Evolutionary conservation across 2,113 vertebrate genomes (phyloP).

Genomic region (Centropus bengalensis): DNA sequence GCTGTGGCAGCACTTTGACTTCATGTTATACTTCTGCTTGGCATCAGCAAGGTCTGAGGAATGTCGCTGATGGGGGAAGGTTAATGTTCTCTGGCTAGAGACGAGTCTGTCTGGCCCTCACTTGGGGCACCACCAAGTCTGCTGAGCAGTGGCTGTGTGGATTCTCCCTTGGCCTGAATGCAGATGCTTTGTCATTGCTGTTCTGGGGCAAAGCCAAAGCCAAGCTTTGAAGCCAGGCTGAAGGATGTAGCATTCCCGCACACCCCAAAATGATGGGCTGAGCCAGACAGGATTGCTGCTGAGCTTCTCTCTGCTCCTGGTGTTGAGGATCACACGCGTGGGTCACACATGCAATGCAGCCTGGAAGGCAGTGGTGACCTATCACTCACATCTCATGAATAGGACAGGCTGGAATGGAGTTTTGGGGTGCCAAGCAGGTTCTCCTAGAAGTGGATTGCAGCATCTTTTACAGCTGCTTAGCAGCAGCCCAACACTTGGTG

Average conservation of each 20-base stretch:
- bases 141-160: neutral
- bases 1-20: neutral
- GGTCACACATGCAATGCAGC: rapidly evolving
- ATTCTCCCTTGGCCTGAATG: neutral
- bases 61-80: neutral
- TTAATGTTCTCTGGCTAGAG: slow-evolving; percentile 17
- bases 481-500: neutral
- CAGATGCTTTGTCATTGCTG: neutral
- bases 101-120: neutral
- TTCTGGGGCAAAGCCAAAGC: neutral
- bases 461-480: neutral
- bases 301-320: neutral
- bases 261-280: neutral
- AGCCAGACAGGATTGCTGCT: neutral
- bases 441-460: neutral
- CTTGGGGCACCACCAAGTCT: neutral
- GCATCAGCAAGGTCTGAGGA: slow-evolving; percentile 35
- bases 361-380: neutral
- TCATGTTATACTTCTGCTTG: neutral
- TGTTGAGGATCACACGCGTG: rapidly evolving
- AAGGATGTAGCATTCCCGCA: neutral
- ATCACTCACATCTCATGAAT: neutral
- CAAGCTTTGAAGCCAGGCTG: neutral
- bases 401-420: neutral
- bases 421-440: neutral